phyloP scores from a whole-genome alignment of 2,888 invertebrate genomes.

The Eueremaeus valkanovi region DNA sequence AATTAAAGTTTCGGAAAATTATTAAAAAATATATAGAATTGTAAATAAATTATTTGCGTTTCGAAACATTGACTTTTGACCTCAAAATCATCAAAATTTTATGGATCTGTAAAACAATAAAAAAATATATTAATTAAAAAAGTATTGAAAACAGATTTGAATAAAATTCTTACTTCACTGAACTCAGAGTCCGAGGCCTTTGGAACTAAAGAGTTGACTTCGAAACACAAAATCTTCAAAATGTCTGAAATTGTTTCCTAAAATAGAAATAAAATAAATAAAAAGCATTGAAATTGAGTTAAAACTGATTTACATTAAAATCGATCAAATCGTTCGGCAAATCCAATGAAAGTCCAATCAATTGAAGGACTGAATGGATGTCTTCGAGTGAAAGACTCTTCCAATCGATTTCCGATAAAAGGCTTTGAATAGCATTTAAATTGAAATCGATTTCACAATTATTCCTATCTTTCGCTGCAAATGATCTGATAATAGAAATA shows the following conservation, averaged over 20 bases:
- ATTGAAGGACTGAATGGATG: not conserved
- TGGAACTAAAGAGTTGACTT: not conserved
- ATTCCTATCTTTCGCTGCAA: not conserved
- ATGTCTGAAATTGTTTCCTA: not conserved
- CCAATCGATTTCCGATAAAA: not conserved
- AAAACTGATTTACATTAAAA: not conserved
- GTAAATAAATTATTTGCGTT: not conserved
- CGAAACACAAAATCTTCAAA: not conserved
- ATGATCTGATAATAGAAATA: not conserved
- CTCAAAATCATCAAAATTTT: not conserved
- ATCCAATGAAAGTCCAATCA: constrained; percentile 13
- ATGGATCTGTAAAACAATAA: not conserved
- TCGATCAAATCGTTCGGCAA: constrained; percentile 1
- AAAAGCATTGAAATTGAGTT: not conserved
- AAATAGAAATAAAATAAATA: not conserved
- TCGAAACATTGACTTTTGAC: not conserved
- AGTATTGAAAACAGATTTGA: not conserved
- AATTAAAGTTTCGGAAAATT: not conserved
- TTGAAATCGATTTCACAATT: not conserved
- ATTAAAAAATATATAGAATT: not conserved
- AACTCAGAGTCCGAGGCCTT: not conserved
- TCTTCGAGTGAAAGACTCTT: not conserved
- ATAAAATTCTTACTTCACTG: not conserved
- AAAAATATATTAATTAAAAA: not conserved
- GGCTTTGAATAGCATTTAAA: not conserved